These are phyloP conservation scores for Acyrthosiphon pisum DNA, from an alignment of 1,140 invertebrate genomes.

Conservation along the genomic window DNA sequence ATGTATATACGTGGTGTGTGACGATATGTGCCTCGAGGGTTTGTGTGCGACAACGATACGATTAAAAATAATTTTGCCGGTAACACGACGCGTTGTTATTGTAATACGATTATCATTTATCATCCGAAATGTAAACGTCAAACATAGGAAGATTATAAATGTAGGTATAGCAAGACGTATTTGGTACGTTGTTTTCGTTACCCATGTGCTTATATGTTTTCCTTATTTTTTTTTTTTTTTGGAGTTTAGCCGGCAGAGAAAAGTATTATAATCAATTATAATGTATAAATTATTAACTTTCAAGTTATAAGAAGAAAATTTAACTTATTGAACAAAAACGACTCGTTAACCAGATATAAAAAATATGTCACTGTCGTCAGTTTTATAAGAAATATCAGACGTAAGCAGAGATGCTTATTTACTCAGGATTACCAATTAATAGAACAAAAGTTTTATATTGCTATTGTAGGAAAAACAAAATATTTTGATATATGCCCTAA, in stretches of 20 bases:
- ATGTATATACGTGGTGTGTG: too few species aligned
- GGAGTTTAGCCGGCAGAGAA: too few species aligned
- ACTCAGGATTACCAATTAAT: too few species aligned
- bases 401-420: too few species aligned
- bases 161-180: neutral
- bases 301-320: neutral
- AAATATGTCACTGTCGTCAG: too few species aligned
- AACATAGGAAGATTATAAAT: neutral
- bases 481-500: too few species aligned
- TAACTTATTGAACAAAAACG: neutral
- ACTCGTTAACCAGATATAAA: too few species aligned
- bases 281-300: too few species aligned
- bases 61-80: neutral
- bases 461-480: too few species aligned
- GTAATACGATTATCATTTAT: neutral
- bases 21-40: neutral
- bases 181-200: neutral
- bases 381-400: too few species aligned
- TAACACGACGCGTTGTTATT: neutral
- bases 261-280: neutral
- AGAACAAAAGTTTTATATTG: too few species aligned
- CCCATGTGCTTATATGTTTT: neutral
- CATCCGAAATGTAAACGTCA: neutral
- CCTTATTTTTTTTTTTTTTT: neutral
- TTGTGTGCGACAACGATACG: neutral